Base-by-base conservation (phyloP, 2,113 vertebrate genomes). In the Psilopsiagon aurifrons region DNA sequence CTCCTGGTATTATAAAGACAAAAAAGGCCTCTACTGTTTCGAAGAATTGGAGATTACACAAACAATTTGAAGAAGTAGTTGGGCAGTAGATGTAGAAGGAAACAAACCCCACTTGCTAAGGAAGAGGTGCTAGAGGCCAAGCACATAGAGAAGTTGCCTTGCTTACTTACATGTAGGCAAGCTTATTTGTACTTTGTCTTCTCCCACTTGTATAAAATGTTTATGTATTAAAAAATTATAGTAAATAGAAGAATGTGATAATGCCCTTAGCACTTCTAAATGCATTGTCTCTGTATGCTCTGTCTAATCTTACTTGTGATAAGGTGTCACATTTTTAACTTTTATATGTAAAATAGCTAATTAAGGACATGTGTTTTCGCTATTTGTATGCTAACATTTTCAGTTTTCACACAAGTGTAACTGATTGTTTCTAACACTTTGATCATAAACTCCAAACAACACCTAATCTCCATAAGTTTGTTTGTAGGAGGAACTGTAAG, bases 281-380 rank as follows among this genome's bases (percentile, higher is more conserved):
- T 69, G 23, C 35, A 55, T 67, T 96, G 64, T 92, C 82, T 93
- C 77, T 97, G 27, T 73, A 18, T 80, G 76, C 41, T 91, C 28
- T 81, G 80, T 94, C 94, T 97, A 92, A 94, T 96, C 83, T 95
- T 94, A 69, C 64, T 86, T 93, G 60, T 94, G 88, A 95, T 96
- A 95, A 88, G n/a, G 67, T 93, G 17, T 94, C 47, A 79, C 54
- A 70, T 47, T 78, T 94, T 87, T 88, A 69, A 85, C 93, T 94
- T 95, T 92, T 96, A 80, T 57, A 94, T 81, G 85, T 73, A 94
- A 96, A 95, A 74, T 43, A 94, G 81, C 52, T 93, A 90, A 95
- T 95, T 97, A 90, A 91, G 79, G 67, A 51, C 63, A 25, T 39
- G 28, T 20, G 86, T 96, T 96, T 88, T 49, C 41, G 86, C 57